Conservation (phyloP, 2,888 invertebrate genomes). For the Incurvaria masculella region DNA sequence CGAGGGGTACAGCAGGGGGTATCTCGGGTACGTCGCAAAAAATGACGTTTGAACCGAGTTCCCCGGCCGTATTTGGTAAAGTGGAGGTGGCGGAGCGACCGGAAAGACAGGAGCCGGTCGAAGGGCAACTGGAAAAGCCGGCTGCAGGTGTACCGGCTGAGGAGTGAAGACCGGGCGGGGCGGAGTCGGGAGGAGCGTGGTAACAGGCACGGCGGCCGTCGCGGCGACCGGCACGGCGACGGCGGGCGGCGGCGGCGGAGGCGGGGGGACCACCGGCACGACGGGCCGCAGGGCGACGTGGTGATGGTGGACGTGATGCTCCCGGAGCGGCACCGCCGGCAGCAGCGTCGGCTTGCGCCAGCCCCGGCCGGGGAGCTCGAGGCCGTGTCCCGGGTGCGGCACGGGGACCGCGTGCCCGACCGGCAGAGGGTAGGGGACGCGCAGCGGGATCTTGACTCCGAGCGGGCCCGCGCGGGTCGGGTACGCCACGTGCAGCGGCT, state of each 20-base stretch:
- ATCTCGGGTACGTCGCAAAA: conserved; percentile 46
- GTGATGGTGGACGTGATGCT: conserved; percentile 42
- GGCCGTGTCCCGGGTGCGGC: conserved; percentile 37
- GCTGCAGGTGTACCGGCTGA: conserved; percentile 16
- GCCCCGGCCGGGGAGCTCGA: conserved; percentile 36
- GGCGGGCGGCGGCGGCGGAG: conserved; percentile 6
- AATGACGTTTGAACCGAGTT: conserved; percentile 42
- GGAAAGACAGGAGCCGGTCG: neutral
- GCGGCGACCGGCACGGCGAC: conserved; percentile 14
- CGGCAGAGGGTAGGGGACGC: conserved; percentile 34
- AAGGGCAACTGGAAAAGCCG: conserved; percentile 20
- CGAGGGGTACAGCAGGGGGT: conserved; percentile 37
- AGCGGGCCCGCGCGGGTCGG: conserved; percentile 44
- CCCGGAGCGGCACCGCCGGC: conserved; percentile 17
- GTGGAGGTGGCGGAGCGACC: conserved; percentile 19
- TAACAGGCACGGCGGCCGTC: conserved; percentile 29
- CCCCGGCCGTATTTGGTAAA: conserved; percentile 42
- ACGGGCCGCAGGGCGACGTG: conserved; percentile 36
- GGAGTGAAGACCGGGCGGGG: conserved; percentile 26
- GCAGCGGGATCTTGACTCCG: conserved; percentile 42
- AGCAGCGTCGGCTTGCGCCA: conserved; percentile 10
- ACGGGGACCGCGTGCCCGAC: conserved; percentile 36
- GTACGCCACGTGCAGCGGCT: conserved; percentile 45
- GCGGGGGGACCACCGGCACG: conserved; percentile 24
- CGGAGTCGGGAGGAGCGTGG: conserved; percentile 26